A percentile compares a stretch with the other conserved stretches of the same genome.
Evolutionary conservation across 2,888 invertebrate species (phyloP).

Genomic region (Bimastos eiseni): DNA sequence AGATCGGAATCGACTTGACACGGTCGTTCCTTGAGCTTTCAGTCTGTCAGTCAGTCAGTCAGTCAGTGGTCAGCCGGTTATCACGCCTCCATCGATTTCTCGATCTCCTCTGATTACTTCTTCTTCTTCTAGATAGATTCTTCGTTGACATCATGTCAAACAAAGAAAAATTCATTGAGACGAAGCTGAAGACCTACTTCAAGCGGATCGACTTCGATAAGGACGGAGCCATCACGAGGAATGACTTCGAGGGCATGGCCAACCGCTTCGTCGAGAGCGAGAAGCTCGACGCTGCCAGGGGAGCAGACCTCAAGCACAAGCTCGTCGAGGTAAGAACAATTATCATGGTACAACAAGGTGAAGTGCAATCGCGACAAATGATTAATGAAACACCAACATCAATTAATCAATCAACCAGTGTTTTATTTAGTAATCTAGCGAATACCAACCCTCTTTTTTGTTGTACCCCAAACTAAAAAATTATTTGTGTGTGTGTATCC

Average conservation of each 20-base stretch:
- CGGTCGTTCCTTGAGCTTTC: background rate
- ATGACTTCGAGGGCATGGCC: conserved; percentile 43
- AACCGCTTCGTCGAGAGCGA: conserved; percentile 37
- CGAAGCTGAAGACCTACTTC: conserved; percentile 44
- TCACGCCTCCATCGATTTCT: background rate
- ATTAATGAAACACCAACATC: too few relatives aligned
- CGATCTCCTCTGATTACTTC: too few relatives aligned
- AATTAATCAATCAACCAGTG: too few relatives aligned
- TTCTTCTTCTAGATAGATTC: background rate
- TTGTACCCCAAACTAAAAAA: too few relatives aligned
- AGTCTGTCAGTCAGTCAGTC: background rate
- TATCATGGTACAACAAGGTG: too few relatives aligned
- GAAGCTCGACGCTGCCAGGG: conserved; percentile 35
- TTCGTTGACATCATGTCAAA: too few relatives aligned
- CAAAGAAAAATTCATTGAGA: conserved; percentile 35
- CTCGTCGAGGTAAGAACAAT: conserved; percentile 35
- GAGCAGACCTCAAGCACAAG: conserved; percentile 27
- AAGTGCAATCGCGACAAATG: too few relatives aligned
- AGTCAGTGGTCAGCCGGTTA: background rate
- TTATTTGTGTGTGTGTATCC: too few relatives aligned
- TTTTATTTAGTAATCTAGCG: too few relatives aligned
- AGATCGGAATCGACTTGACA: background rate
- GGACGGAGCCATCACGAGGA: conserved; percentile 41
- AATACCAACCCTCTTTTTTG: too few relatives aligned
- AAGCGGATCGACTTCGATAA: conserved; percentile 44